These are phyloP conservation scores for Erythrolamprus reginae DNA, from an alignment of 2,113 vertebrate species.

Conservation along the genomic window DNA sequence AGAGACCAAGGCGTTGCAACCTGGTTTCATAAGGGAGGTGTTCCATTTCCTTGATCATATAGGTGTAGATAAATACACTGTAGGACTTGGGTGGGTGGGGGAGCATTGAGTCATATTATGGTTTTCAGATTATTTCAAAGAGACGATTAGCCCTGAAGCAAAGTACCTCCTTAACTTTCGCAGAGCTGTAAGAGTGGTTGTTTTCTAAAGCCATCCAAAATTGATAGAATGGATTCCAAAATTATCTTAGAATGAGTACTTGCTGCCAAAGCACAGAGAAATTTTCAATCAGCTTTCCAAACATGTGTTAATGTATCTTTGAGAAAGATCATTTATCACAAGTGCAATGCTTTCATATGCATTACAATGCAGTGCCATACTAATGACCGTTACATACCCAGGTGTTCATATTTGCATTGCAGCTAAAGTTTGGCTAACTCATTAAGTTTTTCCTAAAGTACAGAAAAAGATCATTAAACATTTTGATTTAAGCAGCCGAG, in stretches of 20 bases:
- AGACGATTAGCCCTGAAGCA: neutral
- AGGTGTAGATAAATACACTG: neutral
- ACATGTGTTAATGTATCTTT: slow-evolving; percentile 17
- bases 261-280: neutral
- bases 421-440: slow-evolving; percentile 15
- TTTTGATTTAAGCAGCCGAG: slow-evolving; percentile 24
- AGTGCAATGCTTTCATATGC: neutral
- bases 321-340: slow-evolving; percentile 22
- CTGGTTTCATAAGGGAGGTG: too few species aligned
- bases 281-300: slow-evolving; percentile 16
- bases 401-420: neutral
- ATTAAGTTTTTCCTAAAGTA: neutral
- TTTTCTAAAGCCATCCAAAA: neutral
- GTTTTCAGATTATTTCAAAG: neutral
- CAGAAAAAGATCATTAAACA: slow-evolving; percentile 16
- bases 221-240: neutral
- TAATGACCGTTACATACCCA: slow-evolving; percentile 17
- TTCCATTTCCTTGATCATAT: too few species aligned
- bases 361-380: neutral
- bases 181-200: neutral
- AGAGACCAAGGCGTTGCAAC: too few species aligned
- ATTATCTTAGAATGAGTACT: neutral
- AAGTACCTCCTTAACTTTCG: neutral
- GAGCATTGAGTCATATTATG: neutral
- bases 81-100: neutral